A percentile compares a stretch with the other conserved stretches of the same genome.
Evolutionary conservation across 2,797 vertebrate genomes (phyloP).

Genomic region (Cyprinodon diabolis): DNA sequence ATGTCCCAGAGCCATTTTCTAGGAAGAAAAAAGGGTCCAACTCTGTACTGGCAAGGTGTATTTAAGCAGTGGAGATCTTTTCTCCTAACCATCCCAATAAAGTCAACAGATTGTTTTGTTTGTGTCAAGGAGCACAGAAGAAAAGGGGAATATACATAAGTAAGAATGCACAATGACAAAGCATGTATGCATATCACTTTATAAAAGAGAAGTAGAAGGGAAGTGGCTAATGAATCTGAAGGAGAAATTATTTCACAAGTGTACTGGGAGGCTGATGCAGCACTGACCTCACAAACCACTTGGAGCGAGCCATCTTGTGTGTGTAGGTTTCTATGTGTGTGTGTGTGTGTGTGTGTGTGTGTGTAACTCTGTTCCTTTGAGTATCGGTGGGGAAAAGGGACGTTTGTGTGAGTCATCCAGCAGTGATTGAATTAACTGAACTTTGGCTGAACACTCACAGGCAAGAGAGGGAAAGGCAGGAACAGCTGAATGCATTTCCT

Average conservation of each 20-base stretch:
- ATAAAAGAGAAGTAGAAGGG: conserved; percentile 14
- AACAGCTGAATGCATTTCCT: conserved; percentile 46
- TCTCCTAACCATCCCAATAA: neutral
- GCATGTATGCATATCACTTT: conserved; percentile 5
- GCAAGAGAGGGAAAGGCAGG: conserved; percentile 24
- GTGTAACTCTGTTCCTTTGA: conserved; percentile 6
- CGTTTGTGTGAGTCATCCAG: conserved; percentile 70
- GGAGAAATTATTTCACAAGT: conserved; percentile 56
- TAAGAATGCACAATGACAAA: neutral
- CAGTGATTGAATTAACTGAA: conserved; percentile 73
- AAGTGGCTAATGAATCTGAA: conserved; percentile 31
- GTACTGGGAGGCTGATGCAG: conserved; percentile 53
- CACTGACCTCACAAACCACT: conserved; percentile 54
- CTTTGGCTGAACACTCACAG: conserved; percentile 57
- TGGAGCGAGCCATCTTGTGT: conserved; percentile 32
- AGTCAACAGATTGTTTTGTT: neutral
- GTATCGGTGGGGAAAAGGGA: conserved; percentile 50
- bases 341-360: conserved; percentile 9
- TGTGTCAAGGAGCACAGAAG: neutral
- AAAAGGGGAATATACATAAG: neutral
- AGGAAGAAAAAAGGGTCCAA: neutral
- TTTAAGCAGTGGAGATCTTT: neutral
- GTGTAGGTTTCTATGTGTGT: neutral
- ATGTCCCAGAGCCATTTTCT: neutral
- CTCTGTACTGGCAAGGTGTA: neutral